phyloP scores from a whole-genome alignment of 1,140 invertebrate genomes.

The Lamellibrachia luymesi region DNA sequence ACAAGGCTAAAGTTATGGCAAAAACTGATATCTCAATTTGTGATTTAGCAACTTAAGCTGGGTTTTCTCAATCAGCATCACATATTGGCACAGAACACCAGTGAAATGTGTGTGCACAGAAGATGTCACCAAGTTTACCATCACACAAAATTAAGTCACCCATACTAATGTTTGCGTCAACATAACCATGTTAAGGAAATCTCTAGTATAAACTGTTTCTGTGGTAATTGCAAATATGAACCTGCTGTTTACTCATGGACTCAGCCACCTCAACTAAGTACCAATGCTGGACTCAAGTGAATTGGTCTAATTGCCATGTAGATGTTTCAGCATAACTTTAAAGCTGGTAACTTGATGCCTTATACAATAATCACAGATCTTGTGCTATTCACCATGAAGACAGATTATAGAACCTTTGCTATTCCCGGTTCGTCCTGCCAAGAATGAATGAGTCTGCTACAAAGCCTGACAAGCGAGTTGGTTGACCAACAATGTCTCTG shows the following conservation, averaged over 20 bases:
- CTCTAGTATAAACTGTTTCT: background rate
- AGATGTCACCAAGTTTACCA: background rate
- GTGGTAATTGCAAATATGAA: background rate
- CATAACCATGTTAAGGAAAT: background rate
- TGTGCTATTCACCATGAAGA: background rate
- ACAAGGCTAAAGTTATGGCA: too few relatives aligned
- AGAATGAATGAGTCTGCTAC: background rate
- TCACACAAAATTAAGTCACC: background rate
- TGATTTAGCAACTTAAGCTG: too few relatives aligned
- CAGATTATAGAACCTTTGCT: background rate
- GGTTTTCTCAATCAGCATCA: too few relatives aligned
- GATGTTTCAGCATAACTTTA: background rate
- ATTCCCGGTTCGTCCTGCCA: background rate
- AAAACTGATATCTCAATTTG: too few relatives aligned
- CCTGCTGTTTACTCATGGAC: background rate
- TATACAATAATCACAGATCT: background rate
- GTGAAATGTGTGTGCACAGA: background rate
- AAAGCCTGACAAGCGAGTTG: background rate
- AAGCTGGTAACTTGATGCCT: background rate
- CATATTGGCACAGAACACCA: too few relatives aligned
- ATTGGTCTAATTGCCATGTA: background rate
- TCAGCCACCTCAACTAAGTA: background rate
- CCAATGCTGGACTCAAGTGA: background rate
- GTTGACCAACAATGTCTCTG: background rate
- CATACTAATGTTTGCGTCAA: background rate